Evolutionary conservation across 2,113 vertebrate genomes (phyloP), one percentile per base, ranked within the genome.

Genomic region (Gymnogyps californianus): DNA sequence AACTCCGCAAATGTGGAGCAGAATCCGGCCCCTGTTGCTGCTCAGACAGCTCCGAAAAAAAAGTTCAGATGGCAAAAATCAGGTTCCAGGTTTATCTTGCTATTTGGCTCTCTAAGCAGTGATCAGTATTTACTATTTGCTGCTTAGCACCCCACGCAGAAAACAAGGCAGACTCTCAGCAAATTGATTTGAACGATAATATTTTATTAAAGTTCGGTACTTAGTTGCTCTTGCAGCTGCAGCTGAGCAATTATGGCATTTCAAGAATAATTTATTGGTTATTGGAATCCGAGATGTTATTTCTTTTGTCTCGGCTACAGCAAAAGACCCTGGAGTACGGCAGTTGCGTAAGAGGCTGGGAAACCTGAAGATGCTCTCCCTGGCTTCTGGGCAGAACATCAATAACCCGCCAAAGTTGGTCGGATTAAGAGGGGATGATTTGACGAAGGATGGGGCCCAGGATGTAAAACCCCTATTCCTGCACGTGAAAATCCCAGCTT

Each of bases 161-260:
- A 72, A 85, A 32, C 54, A 51, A 65, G 25, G 16, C 66, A 74
- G 77, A 19, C 52, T 89, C 58, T 26, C 51, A 54, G 58, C 70
- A 89, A 89, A 96, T 86, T 97, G 92, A 96, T 96, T 84, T 77
- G 83, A 95, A 83, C 0, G 1, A 72, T 44, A 83, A 70, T 90
- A 91, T 96, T 96, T 91, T 93, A 95, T 96, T 96, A 93, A 96
- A 96, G 89, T 92, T 96, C 83, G 85, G 47, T 46, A 80, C 55
- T 92, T 87, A 70, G 86, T 77, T 81, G 67, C 54, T 85, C 16
- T 62, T 93, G 77, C 83, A 87, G 90, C 90, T 95, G 92, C 87
- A 86, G 81, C 84, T 75, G 79, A 90, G 78, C 76, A 91, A 75
- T 96, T 93, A 91, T 36, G 47, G 59, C 51, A 85, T 95, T 95